phyloP scores from a whole-genome alignment of 1,140 invertebrate genomes.

The Cydia splendana region DNA sequence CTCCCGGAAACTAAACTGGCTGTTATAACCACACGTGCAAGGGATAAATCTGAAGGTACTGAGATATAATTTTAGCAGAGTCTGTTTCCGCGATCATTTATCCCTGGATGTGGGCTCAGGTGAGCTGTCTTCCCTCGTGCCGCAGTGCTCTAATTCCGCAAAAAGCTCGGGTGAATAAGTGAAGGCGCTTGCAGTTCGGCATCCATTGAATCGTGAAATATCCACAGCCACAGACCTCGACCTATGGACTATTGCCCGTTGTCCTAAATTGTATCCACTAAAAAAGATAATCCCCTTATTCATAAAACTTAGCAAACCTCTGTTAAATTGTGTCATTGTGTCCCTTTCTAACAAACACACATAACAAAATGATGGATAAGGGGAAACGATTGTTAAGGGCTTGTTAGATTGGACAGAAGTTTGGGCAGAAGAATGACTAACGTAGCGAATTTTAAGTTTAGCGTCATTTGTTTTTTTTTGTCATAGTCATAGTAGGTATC shows the following conservation, averaged over 20 bases:
- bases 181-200: slow-evolving; percentile 35
- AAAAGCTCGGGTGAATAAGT: slow-evolving; percentile 45
- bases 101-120: slow-evolving; percentile 16
- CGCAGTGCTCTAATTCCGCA: slow-evolving; percentile 39
- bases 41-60: not conserved
- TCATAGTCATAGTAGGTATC: no score
- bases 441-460: no score
- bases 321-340: no score
- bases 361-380: no score
- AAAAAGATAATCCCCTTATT: not conserved
- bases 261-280: not conserved
- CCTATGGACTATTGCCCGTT: not conserved
- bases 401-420: no score
- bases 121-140: slow-evolving; percentile 8
- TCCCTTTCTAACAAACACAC: no score
- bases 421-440: no score
- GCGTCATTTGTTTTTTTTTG: no score
- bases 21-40: not conserved
- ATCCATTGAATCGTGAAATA: slow-evolving; percentile 40
- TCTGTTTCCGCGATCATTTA: not conserved
- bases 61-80: not conserved
- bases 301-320: no score
- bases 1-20: not conserved
- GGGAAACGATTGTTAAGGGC: no score
- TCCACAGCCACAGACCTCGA: not conserved